These are phyloP conservation scores for Thermophis baileyi DNA, from an alignment of 2,113 vertebrate genomes.

Conservation along the genomic window DNA sequence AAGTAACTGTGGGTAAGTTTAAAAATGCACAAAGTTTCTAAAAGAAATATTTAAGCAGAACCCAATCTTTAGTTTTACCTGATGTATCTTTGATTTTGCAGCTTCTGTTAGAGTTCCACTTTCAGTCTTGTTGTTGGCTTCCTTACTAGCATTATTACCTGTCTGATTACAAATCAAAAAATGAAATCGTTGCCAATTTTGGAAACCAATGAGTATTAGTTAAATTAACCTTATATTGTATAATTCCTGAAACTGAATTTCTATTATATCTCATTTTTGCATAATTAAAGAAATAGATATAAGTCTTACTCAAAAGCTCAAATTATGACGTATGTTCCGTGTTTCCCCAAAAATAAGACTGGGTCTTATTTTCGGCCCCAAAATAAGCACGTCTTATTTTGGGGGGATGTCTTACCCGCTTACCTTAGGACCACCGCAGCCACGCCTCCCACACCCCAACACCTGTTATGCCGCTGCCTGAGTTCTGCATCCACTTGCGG, in stretches of 20 bases:
- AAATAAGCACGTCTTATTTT: too few relatives aligned
- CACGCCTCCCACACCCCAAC: too few relatives aligned
- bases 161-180: conserved; percentile 62
- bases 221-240: neutral
- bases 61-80: conserved; percentile 68
- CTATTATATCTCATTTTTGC: neutral
- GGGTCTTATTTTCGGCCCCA: too few relatives aligned
- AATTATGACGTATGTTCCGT: neutral
- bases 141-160: conserved; percentile 79
- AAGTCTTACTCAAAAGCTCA: neutral
- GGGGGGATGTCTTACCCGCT: too few relatives aligned
- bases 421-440: too few relatives aligned
- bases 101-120: conserved; percentile 85
- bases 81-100: conserved; percentile 94
- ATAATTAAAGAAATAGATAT: neutral
- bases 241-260: neutral
- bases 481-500: too few relatives aligned
- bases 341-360: neutral
- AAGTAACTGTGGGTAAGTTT: neutral
- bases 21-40: neutral
- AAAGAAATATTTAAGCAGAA: neutral
- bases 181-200: conserved; percentile 15
- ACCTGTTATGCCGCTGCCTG: too few relatives aligned
- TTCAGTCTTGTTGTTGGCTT: conserved; percentile 84
- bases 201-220: neutral